Evolutionary conservation across 2,113 vertebrate genomes (phyloP), one percentile per base, ranked within the genome.

Genomic region (Naja naja): DNA sequence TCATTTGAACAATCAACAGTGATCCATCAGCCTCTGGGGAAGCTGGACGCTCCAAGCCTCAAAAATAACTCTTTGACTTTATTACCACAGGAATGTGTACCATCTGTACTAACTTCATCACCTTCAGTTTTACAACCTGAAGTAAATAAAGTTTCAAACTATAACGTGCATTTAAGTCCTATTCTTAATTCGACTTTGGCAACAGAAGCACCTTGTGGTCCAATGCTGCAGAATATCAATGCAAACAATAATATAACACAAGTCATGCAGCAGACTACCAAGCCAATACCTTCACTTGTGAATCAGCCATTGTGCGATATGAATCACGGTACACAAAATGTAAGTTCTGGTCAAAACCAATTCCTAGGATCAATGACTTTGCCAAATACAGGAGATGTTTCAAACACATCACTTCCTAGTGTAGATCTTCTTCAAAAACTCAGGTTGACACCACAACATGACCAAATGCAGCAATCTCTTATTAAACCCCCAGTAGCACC

Each of bases 381-480:
- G 91, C 47, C 97, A 45, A 97, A 93, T 89, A 94, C 96, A 25
- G 94, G 95, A 90, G 95, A 95, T 90, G 93, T 96, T 12, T 96
- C 97, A 69, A 98, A 97, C 92, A 91, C 98, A 5, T 96, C 98
- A 93, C 97, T 97, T 91, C 94, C 97, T 30, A 96, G 96, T 12
- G 97, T 97, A 90, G 98, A 98, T 93, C 97, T 99, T 93, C 98
- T 99, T 64, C 97, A 98, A 97, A 97, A 98, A 58, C 98, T 99
- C 95, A 99, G 98, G 97, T 97, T 98, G 47, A 97, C 98, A 1
- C 95, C 97, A 5, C 98, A 98, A 91, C 97, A 98, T 60, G 97
- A 98, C 93, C 97, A 98, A 96, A 96, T 96, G 90, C 98, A 96
- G 47, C 97, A 97, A 43, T 94, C 98, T n/a, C 97, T 98, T 88